Base-by-base conservation (phyloP, 2,888 invertebrate genomes). In the Clostera curtula region DNA sequence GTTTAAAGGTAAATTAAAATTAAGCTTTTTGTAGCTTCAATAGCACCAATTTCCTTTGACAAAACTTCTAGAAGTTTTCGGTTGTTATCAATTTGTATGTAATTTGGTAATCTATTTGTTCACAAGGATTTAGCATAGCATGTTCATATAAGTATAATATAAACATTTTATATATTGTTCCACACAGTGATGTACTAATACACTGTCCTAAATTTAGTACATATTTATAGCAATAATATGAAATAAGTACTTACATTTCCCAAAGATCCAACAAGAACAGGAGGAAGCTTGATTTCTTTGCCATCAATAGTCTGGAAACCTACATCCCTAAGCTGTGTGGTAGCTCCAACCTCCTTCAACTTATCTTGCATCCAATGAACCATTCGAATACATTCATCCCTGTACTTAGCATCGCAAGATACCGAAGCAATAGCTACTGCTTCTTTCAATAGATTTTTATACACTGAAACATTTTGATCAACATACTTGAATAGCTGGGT, bases 401-500 rank as follows among this genome's bases (percentile, higher is more conserved):
- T 88, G 40, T 89, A 88, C 34, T 94, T 91, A 3, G 92, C 88
- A 90, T 93, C 95, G 57, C 95, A 91, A 12, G 98, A 98, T n/a
- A 98, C 96, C 3, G 97, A 97, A 49, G 93, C 92, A 56, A 98
- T 98, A 2, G 93, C 94, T 12, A 98, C 97, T 1, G 93, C 94
- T 57, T 95, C 93, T 29, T 87, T 87, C 31, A 98, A 82, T 36
- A 89, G 88, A 24, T 89, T 80, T 35, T 98, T 92, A 63, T 93
- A 98, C 27, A 87, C 85, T 2, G 73, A 65, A 57, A 91, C 89
- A 63, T 96, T 90, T 24, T 86, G 74, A 57, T 97, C 96, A 34
- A 98, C 90, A 55, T 90, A 88, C 21, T 93, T 94, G 49, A 85
- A 85, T 37, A 85, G 49, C 44, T 75, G 64, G 12, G 79, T 67